A percentile compares a stretch with the other conserved stretches of the same genome.
Conservation (phyloP, 2,797 vertebrate species). For the Pteronotus mesoamericanus region DNA sequence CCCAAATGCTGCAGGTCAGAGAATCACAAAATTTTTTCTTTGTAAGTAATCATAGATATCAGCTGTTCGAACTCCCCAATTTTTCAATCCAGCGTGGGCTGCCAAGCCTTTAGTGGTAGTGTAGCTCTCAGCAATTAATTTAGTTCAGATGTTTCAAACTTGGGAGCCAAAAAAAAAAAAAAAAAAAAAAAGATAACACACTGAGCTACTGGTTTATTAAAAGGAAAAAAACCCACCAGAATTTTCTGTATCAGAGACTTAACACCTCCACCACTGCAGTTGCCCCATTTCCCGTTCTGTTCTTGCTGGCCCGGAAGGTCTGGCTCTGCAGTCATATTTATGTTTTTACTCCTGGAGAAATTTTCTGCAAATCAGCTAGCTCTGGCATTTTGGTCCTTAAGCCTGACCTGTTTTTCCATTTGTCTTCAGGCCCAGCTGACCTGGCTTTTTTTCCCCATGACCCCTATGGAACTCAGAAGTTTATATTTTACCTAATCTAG, state of each 20-base stretch:
- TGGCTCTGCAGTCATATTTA: accelerated
- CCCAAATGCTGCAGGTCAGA: background rate
- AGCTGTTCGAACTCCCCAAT: background rate
- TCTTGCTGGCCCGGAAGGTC: background rate
- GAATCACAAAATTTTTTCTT: background rate
- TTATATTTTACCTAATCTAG: background rate
- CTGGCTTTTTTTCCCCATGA: background rate
- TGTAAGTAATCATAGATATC: background rate
- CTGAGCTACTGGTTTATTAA: background rate
- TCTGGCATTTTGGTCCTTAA: background rate
- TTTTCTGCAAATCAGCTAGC: background rate
- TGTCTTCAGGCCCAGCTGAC: background rate
- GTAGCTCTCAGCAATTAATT: background rate
- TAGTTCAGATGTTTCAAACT: background rate
- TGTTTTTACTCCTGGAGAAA: background rate
- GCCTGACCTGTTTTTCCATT: background rate
- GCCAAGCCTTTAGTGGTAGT: background rate
- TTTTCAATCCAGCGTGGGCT: background rate
- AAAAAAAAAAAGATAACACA: background rate
- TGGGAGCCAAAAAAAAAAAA: background rate
- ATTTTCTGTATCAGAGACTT: background rate
- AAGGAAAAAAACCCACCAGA: background rate
- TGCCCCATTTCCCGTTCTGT: background rate
- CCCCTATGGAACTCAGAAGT: background rate
- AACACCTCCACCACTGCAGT: accelerated